These are phyloP conservation scores for Actinia tenebrosa DNA, from an alignment of 64 coral and sea anemone genomes.

Conservation along the genomic window DNA sequence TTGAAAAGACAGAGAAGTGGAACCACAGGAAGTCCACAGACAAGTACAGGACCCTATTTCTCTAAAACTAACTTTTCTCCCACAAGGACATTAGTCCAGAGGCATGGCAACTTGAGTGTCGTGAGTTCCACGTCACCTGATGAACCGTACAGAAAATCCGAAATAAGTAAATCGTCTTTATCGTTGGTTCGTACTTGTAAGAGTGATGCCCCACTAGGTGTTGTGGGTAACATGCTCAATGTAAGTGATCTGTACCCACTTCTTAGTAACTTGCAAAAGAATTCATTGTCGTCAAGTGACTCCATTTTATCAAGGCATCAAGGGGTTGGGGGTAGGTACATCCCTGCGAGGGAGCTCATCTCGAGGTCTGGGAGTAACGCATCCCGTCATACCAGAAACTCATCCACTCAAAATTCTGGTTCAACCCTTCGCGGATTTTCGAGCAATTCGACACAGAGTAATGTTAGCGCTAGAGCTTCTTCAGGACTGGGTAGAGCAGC, in stretches of 20 bases:
- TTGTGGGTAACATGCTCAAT: slow-evolving; percentile 1
- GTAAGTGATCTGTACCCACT: neutral
- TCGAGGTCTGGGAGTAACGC: neutral
- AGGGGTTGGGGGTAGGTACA: neutral
- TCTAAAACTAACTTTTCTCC: neutral
- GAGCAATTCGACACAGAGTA: neutral
- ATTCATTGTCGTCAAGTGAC: neutral
- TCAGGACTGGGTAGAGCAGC: neutral
- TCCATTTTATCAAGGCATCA: neutral
- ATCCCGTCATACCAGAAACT: neutral
- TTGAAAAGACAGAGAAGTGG: neutral
- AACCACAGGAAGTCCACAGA: neutral
- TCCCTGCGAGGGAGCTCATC: neutral
- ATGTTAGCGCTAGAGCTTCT: neutral
- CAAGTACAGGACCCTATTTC: neutral
- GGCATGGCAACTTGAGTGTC: neutral
- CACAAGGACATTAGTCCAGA: neutral
- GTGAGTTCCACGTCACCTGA: neutral
- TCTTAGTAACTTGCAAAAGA: neutral
- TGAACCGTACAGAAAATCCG: neutral
- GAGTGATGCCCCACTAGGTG: neutral
- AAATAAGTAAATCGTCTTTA: neutral
- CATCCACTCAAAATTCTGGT: neutral
- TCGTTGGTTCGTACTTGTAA: neutral
- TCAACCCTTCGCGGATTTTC: neutral